A percentile compares a stretch with the other conserved stretches of the same genome.
phyloP scores from a whole-genome alignment of 2,888 invertebrate genomes.

The Mesorhabditis sp. region DNA sequence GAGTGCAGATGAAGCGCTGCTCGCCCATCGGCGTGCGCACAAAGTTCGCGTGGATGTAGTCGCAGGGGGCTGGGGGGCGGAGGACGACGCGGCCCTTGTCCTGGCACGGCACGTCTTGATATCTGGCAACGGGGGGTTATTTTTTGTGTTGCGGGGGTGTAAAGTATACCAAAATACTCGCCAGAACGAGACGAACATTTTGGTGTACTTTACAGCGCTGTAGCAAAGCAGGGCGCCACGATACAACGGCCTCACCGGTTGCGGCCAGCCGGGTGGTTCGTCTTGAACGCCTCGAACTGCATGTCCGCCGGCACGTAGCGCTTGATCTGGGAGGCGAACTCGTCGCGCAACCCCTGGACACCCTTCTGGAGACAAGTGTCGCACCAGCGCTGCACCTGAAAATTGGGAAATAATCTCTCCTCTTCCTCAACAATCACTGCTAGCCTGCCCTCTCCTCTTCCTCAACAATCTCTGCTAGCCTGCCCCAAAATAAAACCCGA shows the following conservation, averaged over 20 bases:
- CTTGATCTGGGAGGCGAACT: conserved; percentile 32
- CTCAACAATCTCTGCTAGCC: too few species aligned
- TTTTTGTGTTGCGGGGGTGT: too few species aligned
- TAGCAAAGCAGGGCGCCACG: neutral
- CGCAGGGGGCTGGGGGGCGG: conserved; percentile 24
- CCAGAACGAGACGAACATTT: too few species aligned
- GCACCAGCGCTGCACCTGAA: conserved; percentile 26
- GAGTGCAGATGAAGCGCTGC: conserved; percentile 41
- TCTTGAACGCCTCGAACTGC: conserved; percentile 28
- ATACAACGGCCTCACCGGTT: conserved; percentile 10
- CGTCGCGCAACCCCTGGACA: conserved; percentile 28
- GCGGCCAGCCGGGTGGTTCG: conserved; percentile 24
- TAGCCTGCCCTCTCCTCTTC: too few species aligned
- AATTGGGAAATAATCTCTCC: too few species aligned
- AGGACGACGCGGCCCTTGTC: conserved; percentile 33
- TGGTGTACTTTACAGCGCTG: too few species aligned
- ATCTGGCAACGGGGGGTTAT: conserved; percentile 10
- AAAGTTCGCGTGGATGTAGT: conserved; percentile 45
- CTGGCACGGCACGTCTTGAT: conserved; percentile 38
- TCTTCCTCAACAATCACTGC: too few species aligned
- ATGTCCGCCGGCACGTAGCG: conserved; percentile 35
- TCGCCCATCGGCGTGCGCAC: conserved; percentile 26
- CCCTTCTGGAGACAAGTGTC: conserved; percentile 34
- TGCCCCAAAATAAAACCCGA: neutral
- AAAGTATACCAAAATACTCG: too few species aligned